Conservation (phyloP, 1,140 invertebrate genomes). For the Helicoverpa zea region DNA sequence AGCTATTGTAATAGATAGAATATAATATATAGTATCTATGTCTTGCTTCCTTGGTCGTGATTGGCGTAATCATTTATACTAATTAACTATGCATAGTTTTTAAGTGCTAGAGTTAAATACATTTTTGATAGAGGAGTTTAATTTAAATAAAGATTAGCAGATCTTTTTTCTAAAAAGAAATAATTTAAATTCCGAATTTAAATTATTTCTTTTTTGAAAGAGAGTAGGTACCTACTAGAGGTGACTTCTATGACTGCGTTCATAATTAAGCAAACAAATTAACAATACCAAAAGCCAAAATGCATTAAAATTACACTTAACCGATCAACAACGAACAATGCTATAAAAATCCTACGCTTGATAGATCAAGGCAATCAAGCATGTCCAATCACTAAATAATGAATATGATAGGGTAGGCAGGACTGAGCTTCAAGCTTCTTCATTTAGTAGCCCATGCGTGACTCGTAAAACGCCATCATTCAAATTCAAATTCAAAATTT, state of each 20-base stretch:
- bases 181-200: no score
- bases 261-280: not conserved
- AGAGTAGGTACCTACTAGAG: no score
- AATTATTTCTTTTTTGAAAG: no score
- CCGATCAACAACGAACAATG: not conserved
- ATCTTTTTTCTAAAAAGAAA: no score
- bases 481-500: no score
- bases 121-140: no score
- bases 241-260: not conserved
- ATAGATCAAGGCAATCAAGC: not conserved
- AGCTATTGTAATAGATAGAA: slow-evolving; percentile 3
- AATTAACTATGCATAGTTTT: no score
- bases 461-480: no score
- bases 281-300: not conserved
- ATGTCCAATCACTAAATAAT: not conserved
- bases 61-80: not conserved
- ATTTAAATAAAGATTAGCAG: no score
- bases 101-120: no score
- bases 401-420: not conserved
- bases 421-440: not conserved
- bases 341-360: not conserved
- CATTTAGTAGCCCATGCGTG: no score
- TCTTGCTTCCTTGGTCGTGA: not conserved
- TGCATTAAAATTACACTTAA: not conserved
- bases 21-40: not conserved